Base-by-base conservation (phyloP, 2,113 vertebrate species). In the Catharus fuscescens region DNA sequence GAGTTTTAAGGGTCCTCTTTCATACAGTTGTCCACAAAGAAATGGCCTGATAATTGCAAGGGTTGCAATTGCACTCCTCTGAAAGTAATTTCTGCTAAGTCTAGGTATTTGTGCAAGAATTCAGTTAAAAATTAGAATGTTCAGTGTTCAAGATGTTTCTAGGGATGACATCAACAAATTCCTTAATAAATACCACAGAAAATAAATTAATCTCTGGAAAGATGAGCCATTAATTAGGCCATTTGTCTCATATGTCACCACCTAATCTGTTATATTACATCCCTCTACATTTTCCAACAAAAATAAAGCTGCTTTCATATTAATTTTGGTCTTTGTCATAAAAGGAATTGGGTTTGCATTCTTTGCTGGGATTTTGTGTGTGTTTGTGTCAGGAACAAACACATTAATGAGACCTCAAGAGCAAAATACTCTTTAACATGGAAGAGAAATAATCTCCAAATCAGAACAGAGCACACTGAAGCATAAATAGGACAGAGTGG, bases 401-500 rank as follows among this genome's bases (percentile, higher is more conserved):
- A 83, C 12, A 70, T 82, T 94, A 78, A 60, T 52, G 72, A 90
- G 52, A 90, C 29, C 34, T 81, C 8, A 6, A 79, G 18, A 85
- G 54, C 45, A 66, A 88, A 86, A 90, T 60, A 18, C 48, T 82
- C 69, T 90, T 65, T 69, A 88, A 66, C 16, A 18, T 24, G 20
- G 42, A 88, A 83, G 25, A 88, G 18, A 92, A 92, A 91, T 89
- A 91, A 89, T 96, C 64, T 94, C 61, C 42, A 84, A 42, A 2
- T 2, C 45, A 88, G 60, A 86, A 48, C 42, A 59, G 64, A 93
- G 53, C 53, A 94, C 61, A 79, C 8, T 87, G 91, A 91, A 57
- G 83, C 91, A 91, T 89, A 95, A 97, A 92, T 70, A 91, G 86
- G 80, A 79, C 94, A 95, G 74, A 60, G 64, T 92, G 74, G 57